Conservation (phyloP, 1,140 invertebrate genomes). For the Reticulitermes speratus region DNA sequence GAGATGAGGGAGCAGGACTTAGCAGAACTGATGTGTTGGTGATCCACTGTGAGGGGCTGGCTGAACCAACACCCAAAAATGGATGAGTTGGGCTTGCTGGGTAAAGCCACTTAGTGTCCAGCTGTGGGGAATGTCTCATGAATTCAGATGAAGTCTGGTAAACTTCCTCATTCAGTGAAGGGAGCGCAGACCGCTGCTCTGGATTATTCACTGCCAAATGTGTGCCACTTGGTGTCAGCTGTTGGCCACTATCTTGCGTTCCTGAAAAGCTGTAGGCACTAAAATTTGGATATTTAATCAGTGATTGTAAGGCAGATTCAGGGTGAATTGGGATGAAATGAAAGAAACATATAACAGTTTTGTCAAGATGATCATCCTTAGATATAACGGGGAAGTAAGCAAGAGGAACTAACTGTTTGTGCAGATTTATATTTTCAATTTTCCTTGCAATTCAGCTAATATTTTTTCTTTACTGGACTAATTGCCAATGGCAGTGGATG, state of each 20-base stretch:
- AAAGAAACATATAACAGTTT: too few relatives aligned
- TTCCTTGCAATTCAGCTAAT: too few relatives aligned
- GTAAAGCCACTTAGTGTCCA: neutral
- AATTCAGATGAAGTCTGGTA: neutral
- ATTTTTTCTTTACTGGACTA: too few relatives aligned
- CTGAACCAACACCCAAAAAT: neutral
- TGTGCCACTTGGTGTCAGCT: neutral
- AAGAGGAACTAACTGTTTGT: too few relatives aligned
- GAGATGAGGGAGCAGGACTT: conserved; percentile 39
- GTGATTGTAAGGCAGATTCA: too few relatives aligned
- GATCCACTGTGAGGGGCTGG: conserved; percentile 6
- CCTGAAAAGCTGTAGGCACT: conserved; percentile 36
- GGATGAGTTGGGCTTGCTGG: neutral
- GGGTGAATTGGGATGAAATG: too few relatives aligned
- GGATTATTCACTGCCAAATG: neutral
- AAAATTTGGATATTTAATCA: conserved; percentile 10
- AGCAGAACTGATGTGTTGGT: conserved; percentile 34
- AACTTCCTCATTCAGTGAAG: neutral
- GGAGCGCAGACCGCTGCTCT: neutral
- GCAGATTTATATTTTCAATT: too few relatives aligned
- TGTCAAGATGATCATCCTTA: too few relatives aligned
- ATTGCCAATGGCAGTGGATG: too few relatives aligned
- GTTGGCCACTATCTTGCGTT: neutral
- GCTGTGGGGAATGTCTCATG: neutral
- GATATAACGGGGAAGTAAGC: too few relatives aligned